Percentiles rank a stretch among this genome's conserved stretches.
Conservation (phyloP, 2,888 invertebrate species). For the Pachymerium ferrugineum region DNA sequence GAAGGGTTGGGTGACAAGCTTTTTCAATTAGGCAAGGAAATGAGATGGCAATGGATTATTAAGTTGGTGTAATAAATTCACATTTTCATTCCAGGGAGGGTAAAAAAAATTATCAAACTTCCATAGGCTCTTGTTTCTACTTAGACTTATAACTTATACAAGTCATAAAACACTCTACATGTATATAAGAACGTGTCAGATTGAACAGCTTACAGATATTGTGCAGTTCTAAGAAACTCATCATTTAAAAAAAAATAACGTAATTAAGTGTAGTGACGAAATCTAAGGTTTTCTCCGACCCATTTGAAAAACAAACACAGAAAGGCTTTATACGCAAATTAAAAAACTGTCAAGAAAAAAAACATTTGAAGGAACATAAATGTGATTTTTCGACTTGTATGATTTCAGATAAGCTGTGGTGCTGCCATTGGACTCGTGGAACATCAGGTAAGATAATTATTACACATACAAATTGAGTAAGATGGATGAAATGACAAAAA, state of each 20-base stretch:
- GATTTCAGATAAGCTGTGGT: conserved; percentile 9
- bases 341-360: not conserved
- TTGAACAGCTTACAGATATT: not conserved
- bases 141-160: not conserved
- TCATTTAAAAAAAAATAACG: conserved; percentile 14
- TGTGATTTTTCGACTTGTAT: not conserved
- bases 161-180: not conserved
- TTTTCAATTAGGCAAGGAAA: conserved; percentile 25
- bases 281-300: not conserved
- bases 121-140: conserved; percentile 9
- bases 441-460: conserved; percentile 17
- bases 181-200: not conserved
- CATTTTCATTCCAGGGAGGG: not conserved
- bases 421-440: conserved; percentile 2
- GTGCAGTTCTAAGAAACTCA: not conserved
- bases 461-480: not conserved
- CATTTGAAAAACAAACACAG: conserved; percentile 14
- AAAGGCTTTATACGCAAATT: not conserved
- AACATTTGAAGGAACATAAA: not conserved
- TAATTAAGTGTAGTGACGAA: not conserved
- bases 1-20: conserved; percentile 24
- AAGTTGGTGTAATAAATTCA: conserved; percentile 22
- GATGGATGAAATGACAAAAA: not conserved
- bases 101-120: conserved; percentile 17
- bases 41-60: conserved; percentile 27